Evolutionary conservation across 1,140 invertebrate species (phyloP).

Genomic region (Neomicropteryx cornuta): DNA sequence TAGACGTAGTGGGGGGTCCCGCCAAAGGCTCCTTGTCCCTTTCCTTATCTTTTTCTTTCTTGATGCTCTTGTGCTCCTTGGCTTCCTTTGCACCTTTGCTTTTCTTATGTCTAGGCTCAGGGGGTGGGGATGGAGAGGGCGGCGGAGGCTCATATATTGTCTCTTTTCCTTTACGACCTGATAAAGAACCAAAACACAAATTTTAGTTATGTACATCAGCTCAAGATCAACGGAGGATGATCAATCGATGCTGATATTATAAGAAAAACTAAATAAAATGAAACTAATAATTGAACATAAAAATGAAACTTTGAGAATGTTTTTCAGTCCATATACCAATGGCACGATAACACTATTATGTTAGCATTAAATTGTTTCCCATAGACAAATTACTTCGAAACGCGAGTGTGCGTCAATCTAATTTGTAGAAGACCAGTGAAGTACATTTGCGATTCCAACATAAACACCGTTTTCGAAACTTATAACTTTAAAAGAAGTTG

Average conservation of each 20-base stretch:
- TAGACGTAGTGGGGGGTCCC: too few species aligned
- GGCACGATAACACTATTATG: too few species aligned
- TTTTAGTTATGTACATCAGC: background rate
- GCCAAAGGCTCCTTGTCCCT: slow-evolving; percentile 22
- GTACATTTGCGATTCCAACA: too few species aligned
- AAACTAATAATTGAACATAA: too few species aligned
- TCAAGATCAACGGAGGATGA: slow-evolving; percentile 4
- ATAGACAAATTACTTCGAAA: too few species aligned
- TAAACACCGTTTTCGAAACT: too few species aligned
- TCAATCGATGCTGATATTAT: slow-evolving; percentile 4
- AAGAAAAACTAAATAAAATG: slow-evolving; percentile 4
- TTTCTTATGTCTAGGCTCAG: slow-evolving; percentile 30
- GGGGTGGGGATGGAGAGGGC: slow-evolving; percentile 15
- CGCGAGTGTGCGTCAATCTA: too few species aligned
- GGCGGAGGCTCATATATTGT: slow-evolving; percentile 9
- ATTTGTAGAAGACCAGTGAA: too few species aligned
- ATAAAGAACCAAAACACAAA: slow-evolving; percentile 1
- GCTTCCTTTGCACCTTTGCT: slow-evolving; percentile 28
- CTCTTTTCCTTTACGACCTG: slow-evolving; percentile 12
- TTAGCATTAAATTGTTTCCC: too few species aligned
- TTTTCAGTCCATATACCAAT: too few species aligned
- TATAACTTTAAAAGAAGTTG: too few species aligned
- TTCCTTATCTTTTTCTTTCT: slow-evolving; percentile 22
- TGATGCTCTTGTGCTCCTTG: slow-evolving; percentile 21
- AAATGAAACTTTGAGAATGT: too few species aligned